Conservation (phyloP, 2,797 vertebrate genomes). For the Chromobotia macracanthus region DNA sequence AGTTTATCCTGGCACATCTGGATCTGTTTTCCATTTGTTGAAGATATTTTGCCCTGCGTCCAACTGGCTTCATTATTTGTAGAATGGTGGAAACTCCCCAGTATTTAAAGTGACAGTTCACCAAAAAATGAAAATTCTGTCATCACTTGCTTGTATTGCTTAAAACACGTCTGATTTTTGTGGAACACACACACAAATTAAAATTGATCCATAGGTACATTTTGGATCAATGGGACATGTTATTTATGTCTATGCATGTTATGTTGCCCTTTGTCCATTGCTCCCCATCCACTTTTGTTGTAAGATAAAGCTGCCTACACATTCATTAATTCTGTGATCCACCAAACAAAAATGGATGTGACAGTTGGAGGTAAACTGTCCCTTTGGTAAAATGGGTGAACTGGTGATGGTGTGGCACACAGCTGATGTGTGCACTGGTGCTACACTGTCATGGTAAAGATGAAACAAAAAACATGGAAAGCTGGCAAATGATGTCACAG, state of each 20-base stretch:
- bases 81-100: not conserved
- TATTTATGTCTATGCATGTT: too few species aligned
- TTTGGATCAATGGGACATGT: too few species aligned
- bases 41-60: not conserved
- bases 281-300: too few species aligned
- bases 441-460: not conserved
- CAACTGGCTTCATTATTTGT: not conserved
- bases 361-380: not conserved
- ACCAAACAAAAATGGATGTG: not conserved
- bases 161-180: not conserved
- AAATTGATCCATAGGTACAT: too few species aligned
- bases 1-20: not conserved
- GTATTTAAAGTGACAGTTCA: not conserved
- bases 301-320: too few species aligned
- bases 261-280: too few species aligned
- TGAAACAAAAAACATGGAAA: not conserved
- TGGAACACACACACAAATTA: not conserved
- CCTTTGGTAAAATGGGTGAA: not conserved
- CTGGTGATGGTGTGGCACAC: not conserved
- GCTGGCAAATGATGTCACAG: slow-evolving; percentile 14
- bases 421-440: slow-evolving; percentile 5
- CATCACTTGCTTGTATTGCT: not conserved
- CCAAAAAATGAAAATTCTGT: not conserved
- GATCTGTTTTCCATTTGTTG: not conserved
- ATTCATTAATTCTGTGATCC: too few species aligned